Evolutionary conservation across 2,888 invertebrate species (phyloP), one percentile per base, ranked within the genome.

Genomic region (Carcina quercana): DNA sequence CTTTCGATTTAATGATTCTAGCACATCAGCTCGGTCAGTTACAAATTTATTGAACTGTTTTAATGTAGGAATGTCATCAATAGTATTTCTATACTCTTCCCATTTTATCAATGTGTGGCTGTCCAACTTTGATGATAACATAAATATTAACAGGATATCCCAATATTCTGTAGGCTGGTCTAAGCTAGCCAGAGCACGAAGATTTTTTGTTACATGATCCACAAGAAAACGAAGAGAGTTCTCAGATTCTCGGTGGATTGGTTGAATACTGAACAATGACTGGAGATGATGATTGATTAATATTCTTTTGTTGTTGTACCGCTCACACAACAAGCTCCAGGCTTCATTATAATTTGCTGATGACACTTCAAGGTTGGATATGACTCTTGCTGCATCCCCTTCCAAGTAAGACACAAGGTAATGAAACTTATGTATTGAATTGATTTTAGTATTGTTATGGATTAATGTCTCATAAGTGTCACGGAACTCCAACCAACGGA

Each of bases 401-500:
- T 40, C 35, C 8, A 46, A 30, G 25, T 45, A 45, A 1, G 44
- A 43, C n/a, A 27, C 30, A 3, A 48, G 21, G 31, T 44, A 45
- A 22, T 48, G 36, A 27, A 42, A 48, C 19, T 45, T 43, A 13
- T 48, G 40, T 5, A 50, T 43, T 1, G 32, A 11, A 5, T 38
- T 12, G n/a, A 51, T 43, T 4, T 35, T 42, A 2, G 33, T 25
- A 24, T 50, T 52, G 2, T 43, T 42, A 20, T 53, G 50, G n/a
- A 49, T 36, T 8, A 53, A 20, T 19, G n/a, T 38, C 25, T 22
- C 20, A 28, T 38, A 47, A 0, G 43, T 45, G 13, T 50, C 48
- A 2, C 44, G 38, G 25, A 47, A 50, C 15, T 50, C 45, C 2
- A 50, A 25, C 47, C 47, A 50, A 3, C 37, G 40, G 19, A 47